A percentile compares a stretch with the other conserved stretches of the same genome.
phyloP scores from a whole-genome alignment of 2,113 vertebrate genomes.

The Sorex araneus region DNA sequence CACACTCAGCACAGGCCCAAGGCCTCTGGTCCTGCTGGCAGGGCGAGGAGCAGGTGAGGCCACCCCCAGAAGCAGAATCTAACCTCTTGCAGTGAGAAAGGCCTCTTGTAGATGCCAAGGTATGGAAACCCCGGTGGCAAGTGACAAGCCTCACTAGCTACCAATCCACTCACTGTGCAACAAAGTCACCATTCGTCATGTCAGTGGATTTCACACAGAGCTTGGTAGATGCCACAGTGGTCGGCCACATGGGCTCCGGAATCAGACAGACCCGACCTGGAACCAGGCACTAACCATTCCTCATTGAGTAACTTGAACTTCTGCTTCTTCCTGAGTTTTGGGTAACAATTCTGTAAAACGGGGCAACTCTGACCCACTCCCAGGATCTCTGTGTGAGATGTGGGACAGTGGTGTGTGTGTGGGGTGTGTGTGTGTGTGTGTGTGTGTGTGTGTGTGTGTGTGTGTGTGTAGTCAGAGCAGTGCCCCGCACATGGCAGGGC shows the following conservation, averaged over 20 bases:
- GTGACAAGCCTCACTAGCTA: neutral
- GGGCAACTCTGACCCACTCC: neutral
- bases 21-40: neutral
- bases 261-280: neutral
- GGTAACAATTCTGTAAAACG: neutral
- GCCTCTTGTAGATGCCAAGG: neutral
- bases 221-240: neutral
- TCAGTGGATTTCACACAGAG: neutral
- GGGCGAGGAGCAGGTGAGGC: neutral
- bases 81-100: conserved; percentile 11
- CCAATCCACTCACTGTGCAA: neutral
- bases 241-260: neutral
- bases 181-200: neutral
- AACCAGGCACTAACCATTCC: neutral
- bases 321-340: neutral
- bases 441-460: neutral
- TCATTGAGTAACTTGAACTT: neutral
- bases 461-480: neutral
- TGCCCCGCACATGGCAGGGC: neutral
- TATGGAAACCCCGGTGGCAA: neutral
- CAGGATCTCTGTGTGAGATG: neutral
- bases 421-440: neutral
- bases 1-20: neutral
- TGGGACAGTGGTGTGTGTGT: rapidly evolving
- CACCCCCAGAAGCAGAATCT: neutral